Percentiles rank a stretch among this genome's conserved stretches.
Evolutionary conservation across 2,797 vertebrate genomes (phyloP).

Genomic region (Benthosema pterotum): DNA sequence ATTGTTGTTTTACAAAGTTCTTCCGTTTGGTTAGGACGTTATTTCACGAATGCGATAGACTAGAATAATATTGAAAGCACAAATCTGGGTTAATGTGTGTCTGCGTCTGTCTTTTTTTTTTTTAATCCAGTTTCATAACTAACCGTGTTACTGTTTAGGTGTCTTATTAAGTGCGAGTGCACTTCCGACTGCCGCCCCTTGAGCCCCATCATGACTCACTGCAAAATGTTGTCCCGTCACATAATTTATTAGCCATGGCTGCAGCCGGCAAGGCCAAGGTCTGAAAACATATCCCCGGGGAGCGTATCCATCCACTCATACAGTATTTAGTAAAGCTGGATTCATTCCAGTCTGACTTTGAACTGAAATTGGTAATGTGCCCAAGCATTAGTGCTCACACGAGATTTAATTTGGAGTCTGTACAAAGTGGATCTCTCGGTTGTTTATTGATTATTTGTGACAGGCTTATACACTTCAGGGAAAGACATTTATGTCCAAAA

Average conservation of each 20-base stretch:
- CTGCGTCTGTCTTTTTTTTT: conserved; percentile 29
- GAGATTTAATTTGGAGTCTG: conserved; percentile 24
- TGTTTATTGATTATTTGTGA: conserved; percentile 32
- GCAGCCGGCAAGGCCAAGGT: conserved; percentile 46
- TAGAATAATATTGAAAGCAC: conserved; percentile 12
- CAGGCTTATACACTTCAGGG: background rate
- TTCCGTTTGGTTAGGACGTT: background rate
- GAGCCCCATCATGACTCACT: conserved; percentile 60
- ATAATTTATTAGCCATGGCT: conserved; percentile 58
- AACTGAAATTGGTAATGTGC: conserved; percentile 40
- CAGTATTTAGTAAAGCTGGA: conserved; percentile 31
- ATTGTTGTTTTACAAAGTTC: background rate
- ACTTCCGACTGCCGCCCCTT: conserved; percentile 53
- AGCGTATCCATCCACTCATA: conserved; percentile 33
- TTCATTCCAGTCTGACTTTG: conserved; percentile 14
- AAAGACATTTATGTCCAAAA: conserved; percentile 31
- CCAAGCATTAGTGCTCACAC: conserved; percentile 26
- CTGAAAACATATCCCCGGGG: conserved; percentile 43
- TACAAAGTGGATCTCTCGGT: background rate
- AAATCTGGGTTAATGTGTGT: conserved; percentile 46
- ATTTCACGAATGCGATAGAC: conserved; percentile 14
- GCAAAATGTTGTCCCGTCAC: conserved; percentile 59
- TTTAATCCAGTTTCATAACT: conserved; percentile 47
- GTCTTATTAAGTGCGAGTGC: conserved; percentile 54
- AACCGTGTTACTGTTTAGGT: conserved; percentile 53